A percentile compares a stretch with the other conserved stretches of the same genome.
These are phyloP conservation scores for Aradus depressus DNA, from an alignment of 2,888 invertebrate genomes.

Conservation along the genomic window DNA sequence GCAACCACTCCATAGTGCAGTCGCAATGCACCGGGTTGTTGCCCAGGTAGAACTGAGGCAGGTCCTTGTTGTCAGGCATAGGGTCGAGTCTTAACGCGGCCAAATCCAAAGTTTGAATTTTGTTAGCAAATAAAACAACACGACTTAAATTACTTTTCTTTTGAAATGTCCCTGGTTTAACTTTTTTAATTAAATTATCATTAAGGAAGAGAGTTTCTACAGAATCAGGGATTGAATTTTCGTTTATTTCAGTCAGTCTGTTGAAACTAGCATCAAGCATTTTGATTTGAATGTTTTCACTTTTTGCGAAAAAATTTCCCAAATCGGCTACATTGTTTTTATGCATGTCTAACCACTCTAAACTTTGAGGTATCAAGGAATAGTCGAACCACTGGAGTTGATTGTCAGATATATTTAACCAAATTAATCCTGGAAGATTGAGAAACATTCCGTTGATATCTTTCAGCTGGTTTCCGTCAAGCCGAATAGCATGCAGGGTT, in stretches of 20 bases:
- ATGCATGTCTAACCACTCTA: constrained; percentile 84
- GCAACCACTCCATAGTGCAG: constrained; percentile 92
- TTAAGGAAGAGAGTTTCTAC: constrained; percentile 79
- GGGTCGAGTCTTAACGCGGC: constrained; percentile 67
- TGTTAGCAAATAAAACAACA: constrained; percentile 83
- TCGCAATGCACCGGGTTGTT: constrained; percentile 91
- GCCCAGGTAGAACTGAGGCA: constrained; percentile 82
- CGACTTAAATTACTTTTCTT: constrained; percentile 73
- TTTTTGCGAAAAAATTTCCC: constrained; percentile 77
- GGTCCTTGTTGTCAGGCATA: constrained; percentile 56
- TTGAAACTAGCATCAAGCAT: constrained; percentile 85
- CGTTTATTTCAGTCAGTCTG: constrained; percentile 66
- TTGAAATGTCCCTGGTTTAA: constrained; percentile 75
- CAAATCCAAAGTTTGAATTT: constrained; percentile 68
- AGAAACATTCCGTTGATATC: constrained; percentile 88
- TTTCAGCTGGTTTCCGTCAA: constrained; percentile 77
- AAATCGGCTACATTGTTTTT: constrained; percentile 79
- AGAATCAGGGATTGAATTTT: constrained; percentile 76
- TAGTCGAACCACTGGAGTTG: constrained; percentile 88
- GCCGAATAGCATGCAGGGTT: constrained; percentile 71
- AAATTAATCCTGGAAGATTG: constrained; percentile 65
- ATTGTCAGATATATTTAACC: constrained; percentile 84
- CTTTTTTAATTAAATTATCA: constrained; percentile 71
- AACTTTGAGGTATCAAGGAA: constrained; percentile 76
- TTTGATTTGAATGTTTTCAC: constrained; percentile 62